A percentile compares a stretch with the other conserved stretches of the same genome.
Conservation (phyloP, 2,888 invertebrate species). For the Sceliomorpha sp. region DNA sequence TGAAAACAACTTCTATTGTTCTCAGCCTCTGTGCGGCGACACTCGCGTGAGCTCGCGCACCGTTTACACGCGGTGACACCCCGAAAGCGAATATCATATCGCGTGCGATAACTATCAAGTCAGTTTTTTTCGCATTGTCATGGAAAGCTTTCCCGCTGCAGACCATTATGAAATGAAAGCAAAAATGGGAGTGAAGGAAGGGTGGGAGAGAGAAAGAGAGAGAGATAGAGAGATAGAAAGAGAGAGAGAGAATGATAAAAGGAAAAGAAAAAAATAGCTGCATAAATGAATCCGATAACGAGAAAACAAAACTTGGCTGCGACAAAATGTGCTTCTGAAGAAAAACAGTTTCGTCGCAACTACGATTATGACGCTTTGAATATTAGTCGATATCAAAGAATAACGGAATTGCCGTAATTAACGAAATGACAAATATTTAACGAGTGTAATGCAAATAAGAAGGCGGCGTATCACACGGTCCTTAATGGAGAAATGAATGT, state of each 20-base stretch:
- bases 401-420: no score
- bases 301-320: slow-evolving; percentile 31
- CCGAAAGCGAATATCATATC: slow-evolving; percentile 55
- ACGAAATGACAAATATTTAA: slow-evolving; percentile 21
- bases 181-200: slow-evolving; percentile 22
- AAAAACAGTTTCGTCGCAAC: slow-evolving; percentile 19
- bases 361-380: not conserved
- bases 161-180: slow-evolving; percentile 43
- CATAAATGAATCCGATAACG: slow-evolving; percentile 42
- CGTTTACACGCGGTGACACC: slow-evolving; percentile 58
- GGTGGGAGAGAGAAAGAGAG: no score
- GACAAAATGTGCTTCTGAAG: slow-evolving; percentile 31
- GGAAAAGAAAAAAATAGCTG: slow-evolving; percentile 22
- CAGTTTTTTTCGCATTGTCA: slow-evolving; percentile 47
- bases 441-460: slow-evolving; percentile 1
- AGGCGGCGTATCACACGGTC: no score
- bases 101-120: slow-evolving; percentile 57
- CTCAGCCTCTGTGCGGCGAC: slow-evolving; percentile 36
- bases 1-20: slow-evolving; percentile 47
- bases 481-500: no score
- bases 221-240: no score
- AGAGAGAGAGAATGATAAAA: no score
- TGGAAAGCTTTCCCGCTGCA: slow-evolving; percentile 39
- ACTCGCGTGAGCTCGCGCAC: slow-evolving; percentile 52
- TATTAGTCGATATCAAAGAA: no score